Conservation (phyloP, 1,140 invertebrate genomes). For the Zaprionus gabonicus region DNA sequence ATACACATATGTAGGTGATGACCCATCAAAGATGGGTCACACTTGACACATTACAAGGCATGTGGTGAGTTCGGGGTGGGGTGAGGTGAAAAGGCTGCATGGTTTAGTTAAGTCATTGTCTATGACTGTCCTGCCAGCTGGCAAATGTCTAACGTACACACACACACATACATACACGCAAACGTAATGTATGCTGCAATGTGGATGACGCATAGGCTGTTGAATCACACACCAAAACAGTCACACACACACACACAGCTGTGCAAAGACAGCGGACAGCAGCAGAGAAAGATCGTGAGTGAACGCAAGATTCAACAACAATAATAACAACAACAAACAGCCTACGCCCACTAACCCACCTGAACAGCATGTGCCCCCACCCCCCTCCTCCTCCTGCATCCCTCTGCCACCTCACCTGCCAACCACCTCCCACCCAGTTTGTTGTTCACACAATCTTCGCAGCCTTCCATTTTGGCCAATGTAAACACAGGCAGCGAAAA, state of each 20-base stretch:
- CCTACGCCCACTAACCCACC: constrained; percentile 46
- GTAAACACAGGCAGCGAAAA: constrained; percentile 47
- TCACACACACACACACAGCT: constrained; percentile 3
- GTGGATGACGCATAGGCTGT: constrained; percentile 48
- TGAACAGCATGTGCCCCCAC: constrained; percentile 17
- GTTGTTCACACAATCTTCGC: constrained; percentile 44
- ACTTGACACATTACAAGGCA: background rate
- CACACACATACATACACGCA: background rate
- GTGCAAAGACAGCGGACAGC: background rate
- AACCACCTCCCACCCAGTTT: background rate
- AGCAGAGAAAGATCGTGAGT: constrained; percentile 13
- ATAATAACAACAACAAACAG: constrained; percentile 35
- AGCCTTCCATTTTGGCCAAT: constrained; percentile 48
- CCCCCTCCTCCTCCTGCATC: background rate
- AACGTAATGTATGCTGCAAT: constrained; percentile 17
- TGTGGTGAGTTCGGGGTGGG: background rate
- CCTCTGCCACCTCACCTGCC: background rate
- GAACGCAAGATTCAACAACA: constrained; percentile 34
- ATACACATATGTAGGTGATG: background rate
- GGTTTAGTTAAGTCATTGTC: constrained; percentile 45
- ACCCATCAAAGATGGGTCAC: constrained; percentile 7
- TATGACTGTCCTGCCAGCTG: constrained; percentile 45
- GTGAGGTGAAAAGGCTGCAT: background rate
- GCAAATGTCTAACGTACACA: constrained; percentile 32
- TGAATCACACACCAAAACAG: constrained; percentile 51